Evolutionary conservation across 2,797 vertebrate species (phyloP).

Genomic region (Monodelphis domestica): DNA sequence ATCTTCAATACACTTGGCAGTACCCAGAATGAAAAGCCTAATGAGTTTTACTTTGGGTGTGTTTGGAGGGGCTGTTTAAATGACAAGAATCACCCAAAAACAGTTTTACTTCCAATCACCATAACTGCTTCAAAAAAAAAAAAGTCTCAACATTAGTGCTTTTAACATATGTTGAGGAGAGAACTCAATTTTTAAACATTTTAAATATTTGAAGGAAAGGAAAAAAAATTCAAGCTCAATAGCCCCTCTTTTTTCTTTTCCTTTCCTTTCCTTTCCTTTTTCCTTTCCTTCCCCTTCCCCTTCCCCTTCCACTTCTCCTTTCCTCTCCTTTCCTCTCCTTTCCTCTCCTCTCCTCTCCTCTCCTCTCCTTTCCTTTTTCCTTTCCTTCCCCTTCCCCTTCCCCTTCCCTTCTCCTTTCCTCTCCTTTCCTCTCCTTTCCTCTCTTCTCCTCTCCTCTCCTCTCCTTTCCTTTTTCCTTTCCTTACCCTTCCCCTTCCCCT

Average conservation of each 20-base stretch:
- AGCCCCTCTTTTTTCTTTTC: neutral
- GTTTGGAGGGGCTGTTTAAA: neutral
- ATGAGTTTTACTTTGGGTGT: neutral
- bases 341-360: constrained; percentile 44
- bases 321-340: constrained; percentile 41
- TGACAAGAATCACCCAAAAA: neutral
- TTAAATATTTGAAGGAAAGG: neutral
- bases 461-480: too few species aligned
- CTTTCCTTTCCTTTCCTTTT: constrained; percentile 41
- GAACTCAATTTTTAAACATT: neutral
- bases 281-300: constrained; percentile 45
- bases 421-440: too few species aligned
- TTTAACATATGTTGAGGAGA: neutral
- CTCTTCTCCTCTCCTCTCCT: too few species aligned
- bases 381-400: too few species aligned
- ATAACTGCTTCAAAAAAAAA: neutral
- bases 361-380: too few species aligned
- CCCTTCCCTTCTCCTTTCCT: too few species aligned
- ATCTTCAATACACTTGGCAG: neutral
- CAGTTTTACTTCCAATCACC: neutral
- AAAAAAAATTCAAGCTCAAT: neutral
- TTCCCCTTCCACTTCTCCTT: constrained; percentile 1
- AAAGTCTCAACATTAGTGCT: neutral
- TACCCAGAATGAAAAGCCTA: neutral
- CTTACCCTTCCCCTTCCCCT: too few species aligned